Conservation (phyloP, 2,888 invertebrate genomes). For the Gisinianus flammeolus region DNA sequence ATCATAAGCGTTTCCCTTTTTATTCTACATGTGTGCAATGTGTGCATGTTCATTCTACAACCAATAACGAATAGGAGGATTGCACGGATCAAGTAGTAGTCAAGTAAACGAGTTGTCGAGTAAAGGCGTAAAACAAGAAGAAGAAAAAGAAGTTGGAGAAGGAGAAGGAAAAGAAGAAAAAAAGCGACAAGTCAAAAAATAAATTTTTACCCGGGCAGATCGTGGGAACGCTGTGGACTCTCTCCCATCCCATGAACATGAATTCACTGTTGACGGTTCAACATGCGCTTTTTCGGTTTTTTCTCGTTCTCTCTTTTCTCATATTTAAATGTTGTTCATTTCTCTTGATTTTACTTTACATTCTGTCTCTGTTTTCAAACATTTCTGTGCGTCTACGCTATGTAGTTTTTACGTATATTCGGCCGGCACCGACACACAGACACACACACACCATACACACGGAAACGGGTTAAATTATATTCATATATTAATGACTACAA, state of each 20-base stretch:
- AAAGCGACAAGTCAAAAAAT: conserved; percentile 47
- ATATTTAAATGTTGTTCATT: conserved; percentile 1
- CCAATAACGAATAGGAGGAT: conserved; percentile 1
- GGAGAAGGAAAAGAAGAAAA: conserved; percentile 22
- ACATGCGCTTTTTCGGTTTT: conserved; percentile 4
- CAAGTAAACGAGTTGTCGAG: background rate
- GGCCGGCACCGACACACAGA: background rate
- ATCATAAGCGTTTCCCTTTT: background rate
- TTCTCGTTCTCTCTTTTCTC: conserved; percentile 8
- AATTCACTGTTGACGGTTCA: conserved; percentile 30
- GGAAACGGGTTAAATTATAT: too few species aligned
- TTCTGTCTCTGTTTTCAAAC: too few species aligned
- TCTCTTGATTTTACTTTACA: conserved; percentile 5
- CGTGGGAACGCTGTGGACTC: conserved; percentile 48
- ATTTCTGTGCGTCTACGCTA: too few species aligned
- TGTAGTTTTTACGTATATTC: too few species aligned
- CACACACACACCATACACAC: too few species aligned
- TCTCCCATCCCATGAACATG: conserved; percentile 9
- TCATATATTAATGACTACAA: too few species aligned
- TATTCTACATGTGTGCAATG: background rate
- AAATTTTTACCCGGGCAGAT: conserved; percentile 51
- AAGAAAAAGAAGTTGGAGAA: background rate
- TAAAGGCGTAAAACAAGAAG: background rate
- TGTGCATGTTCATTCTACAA: background rate
- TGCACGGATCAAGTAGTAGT: conserved; percentile 33